Conservation (phyloP, 64 coral and sea anemone genomes). For the Actinia equina region DNA sequence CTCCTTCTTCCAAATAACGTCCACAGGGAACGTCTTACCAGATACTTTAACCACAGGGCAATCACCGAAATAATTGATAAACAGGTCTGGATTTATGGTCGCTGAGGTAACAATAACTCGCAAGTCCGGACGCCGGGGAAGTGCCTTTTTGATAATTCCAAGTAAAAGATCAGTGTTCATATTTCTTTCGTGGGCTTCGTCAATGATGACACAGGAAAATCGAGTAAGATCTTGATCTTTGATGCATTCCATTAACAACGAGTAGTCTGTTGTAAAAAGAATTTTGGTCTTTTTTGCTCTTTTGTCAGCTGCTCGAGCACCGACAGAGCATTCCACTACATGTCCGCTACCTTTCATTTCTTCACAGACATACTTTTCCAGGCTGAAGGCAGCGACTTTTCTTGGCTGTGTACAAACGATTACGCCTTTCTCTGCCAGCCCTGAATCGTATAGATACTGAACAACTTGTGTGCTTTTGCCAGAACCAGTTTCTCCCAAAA, state of each 20-base stretch:
- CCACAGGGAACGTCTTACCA: constrained; percentile 80
- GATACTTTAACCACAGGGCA: constrained; percentile 75
- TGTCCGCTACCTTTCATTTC: constrained; percentile 58
- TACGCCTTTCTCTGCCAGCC: constrained; percentile 38
- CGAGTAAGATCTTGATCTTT: constrained; percentile 51
- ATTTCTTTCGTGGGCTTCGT: constrained; percentile 90
- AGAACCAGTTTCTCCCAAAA: constrained; percentile 78
- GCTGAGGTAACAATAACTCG: constrained; percentile 85
- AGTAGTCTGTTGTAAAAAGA: constrained; percentile 73
- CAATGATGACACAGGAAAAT: constrained; percentile 84
- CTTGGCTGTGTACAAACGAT: constrained; percentile 85
- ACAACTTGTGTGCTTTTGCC: constrained; percentile 82
- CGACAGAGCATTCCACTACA: constrained; percentile 58
- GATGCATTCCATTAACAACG: constrained; percentile 74
- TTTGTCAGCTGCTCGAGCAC: constrained; percentile 39
- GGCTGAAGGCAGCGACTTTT: constrained; percentile 80
- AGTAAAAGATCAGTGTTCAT: constrained; percentile 87
- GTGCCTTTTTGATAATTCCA: constrained; percentile 80
- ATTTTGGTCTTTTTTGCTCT: constrained; percentile 24
- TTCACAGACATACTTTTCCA: constrained; percentile 49
- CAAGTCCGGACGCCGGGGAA: constrained; percentile 58
- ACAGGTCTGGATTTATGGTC: constrained; percentile 74
- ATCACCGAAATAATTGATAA: constrained; percentile 61
- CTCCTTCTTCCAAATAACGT: constrained; percentile 45
- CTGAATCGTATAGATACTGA: constrained; percentile 74